Base-by-base conservation (phyloP, 2,113 vertebrate species). In the Silurus meridionalis region DNA sequence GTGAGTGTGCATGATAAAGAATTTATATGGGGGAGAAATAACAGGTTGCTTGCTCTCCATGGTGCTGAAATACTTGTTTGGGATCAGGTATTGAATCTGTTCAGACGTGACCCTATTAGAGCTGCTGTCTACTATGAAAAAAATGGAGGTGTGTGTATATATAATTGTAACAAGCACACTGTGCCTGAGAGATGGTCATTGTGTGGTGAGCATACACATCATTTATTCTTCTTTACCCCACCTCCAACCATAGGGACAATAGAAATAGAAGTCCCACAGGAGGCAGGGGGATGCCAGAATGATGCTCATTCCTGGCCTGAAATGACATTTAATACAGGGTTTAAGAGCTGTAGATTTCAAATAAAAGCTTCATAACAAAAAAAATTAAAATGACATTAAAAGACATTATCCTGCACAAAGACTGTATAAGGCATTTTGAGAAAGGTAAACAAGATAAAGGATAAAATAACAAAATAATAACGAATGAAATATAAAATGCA, bases 1-100 rank as follows among this genome's bases (percentile, higher is more conserved):
- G 82, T 85, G 80, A 92, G 83, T 64, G 86, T 82, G 87, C 63
- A 8, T 89, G 90, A 90, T 89, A 89, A 84, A 84, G 80, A 80
- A 71, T 79, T 77, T 60, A 21, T 72, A 37, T 78, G 74, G n/a
- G 81, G 57, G 8, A n/a, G 17, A 15, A 17, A 57, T 37, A 37
- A 37, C 28, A 37, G 53, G 7, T 79, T n/a, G 8, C 69, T 17
- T 0, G 52, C 88, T 90, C 80, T 83, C 87, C 85, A 71, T 84
- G 83, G 84, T 88, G 81, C 91, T 90, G 90, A 91, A 92, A 80
- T 79, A 79, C 14, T 28, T 79, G 23, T 25, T 23, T 15, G 13
- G 11, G 5, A 6, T 25, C 11, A 28, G 15, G 75, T 79, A 37
- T 58, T 58, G 15, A 80, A 83, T 85, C 75, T 79, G 84, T 50